These are phyloP conservation scores for Psittacus erithacus DNA, from an alignment of 2,113 vertebrate species.

Conservation along the genomic window DNA sequence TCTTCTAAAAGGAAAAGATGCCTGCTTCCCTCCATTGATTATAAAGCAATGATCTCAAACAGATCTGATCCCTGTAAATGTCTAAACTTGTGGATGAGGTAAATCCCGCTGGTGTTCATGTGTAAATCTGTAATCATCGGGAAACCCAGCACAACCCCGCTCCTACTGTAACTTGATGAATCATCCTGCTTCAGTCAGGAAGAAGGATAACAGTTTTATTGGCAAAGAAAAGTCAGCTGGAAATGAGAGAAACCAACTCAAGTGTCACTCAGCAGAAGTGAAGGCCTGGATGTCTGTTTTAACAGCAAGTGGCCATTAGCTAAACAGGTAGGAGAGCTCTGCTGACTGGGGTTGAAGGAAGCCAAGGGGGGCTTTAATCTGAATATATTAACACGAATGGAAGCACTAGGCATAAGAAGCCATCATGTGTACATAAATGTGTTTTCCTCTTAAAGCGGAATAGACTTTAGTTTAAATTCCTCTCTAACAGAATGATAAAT, in stretches of 20 bases:
- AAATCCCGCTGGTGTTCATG: not conserved
- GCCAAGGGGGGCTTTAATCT: not conserved
- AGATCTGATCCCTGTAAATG: not conserved
- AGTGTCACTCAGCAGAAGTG: not conserved
- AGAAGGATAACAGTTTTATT: not conserved
- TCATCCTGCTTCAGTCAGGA: not conserved
- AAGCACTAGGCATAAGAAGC: not conserved
- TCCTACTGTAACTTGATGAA: not conserved
- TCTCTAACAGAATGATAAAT: not conserved
- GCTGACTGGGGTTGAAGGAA: not conserved
- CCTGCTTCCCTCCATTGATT: not conserved
- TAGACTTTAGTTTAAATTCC: not conserved
- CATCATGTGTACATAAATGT: not conserved
- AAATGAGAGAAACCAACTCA: not conserved
- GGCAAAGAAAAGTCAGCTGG: not conserved
- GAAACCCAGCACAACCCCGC: not conserved
- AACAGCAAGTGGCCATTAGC: not conserved
- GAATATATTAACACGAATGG: accelerated
- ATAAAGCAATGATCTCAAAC: not conserved
- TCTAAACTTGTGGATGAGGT: not conserved
- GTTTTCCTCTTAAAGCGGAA: not conserved
- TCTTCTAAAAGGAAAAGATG: not conserved
- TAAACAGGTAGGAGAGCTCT: not conserved
- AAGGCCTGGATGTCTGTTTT: not conserved
- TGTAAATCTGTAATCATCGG: not conserved